These are phyloP conservation scores for Syrphus vitripennis DNA, from an alignment of 2,888 invertebrate genomes.

Conservation along the genomic window DNA sequence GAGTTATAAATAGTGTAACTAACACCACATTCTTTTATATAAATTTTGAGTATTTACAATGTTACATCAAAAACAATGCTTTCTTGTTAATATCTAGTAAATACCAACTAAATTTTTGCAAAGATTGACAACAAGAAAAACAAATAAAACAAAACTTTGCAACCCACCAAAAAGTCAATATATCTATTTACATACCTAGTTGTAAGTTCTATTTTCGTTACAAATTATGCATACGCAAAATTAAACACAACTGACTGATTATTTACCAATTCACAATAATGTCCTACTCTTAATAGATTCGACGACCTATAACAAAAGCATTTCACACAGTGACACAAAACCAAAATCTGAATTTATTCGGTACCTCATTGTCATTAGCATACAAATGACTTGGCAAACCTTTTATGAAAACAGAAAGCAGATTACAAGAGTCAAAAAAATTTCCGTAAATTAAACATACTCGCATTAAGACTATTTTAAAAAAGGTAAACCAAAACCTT, in stretches of 20 bases:
- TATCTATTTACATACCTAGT: too few species aligned
- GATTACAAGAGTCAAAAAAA: background rate
- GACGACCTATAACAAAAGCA: slow-evolving; percentile 47
- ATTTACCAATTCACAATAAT: slow-evolving; percentile 54
- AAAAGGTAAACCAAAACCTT: background rate
- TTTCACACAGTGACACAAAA: slow-evolving; percentile 21
- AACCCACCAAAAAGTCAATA: background rate
- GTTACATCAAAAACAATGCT: too few species aligned
- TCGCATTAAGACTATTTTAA: background rate
- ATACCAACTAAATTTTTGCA: background rate
- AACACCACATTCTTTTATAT: too few species aligned
- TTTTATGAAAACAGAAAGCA: slow-evolving; percentile 16
- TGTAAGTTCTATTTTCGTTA: background rate
- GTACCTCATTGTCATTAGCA: slow-evolving; percentile 56
- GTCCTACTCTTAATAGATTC: slow-evolving; percentile 40
- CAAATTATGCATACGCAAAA: background rate
- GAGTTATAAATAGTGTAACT: too few species aligned
- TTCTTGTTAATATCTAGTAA: background rate
- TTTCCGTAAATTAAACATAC: background rate
- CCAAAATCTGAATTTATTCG: slow-evolving; percentile 31
- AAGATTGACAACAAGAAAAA: background rate
- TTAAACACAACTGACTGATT: background rate
- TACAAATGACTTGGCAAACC: slow-evolving; percentile 56
- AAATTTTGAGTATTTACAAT: too few species aligned
- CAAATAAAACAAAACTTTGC: background rate